Conservation (phyloP, 1,140 invertebrate genomes). For the Helicoverpa zea region DNA sequence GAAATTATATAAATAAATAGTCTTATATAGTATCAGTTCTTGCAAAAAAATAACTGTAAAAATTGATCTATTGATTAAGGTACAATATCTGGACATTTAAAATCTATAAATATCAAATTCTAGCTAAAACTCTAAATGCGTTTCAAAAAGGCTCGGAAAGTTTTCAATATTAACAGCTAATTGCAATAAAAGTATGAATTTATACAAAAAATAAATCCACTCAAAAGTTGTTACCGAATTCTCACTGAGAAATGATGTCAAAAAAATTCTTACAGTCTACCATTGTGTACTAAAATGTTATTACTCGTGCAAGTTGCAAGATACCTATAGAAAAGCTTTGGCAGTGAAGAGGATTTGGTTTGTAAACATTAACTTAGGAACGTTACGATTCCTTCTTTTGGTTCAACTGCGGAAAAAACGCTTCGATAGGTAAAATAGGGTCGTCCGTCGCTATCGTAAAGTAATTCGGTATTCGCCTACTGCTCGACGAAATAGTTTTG, state of each 20-base stretch:
- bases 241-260: conserved; percentile 17
- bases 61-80: no score
- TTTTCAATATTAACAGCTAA: not conserved
- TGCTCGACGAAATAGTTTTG: conserved; percentile 84
- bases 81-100: not conserved
- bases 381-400: conserved; percentile 85
- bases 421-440: conserved; percentile 88
- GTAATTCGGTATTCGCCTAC: conserved; percentile 87
- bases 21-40: conserved; percentile 30
- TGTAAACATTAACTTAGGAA: conserved; percentile 63
- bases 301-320: not conserved
- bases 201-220: no score
- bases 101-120: no score
- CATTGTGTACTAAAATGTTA: not conserved
- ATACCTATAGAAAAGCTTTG: conserved; percentile 69
- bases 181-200: no score
- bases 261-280: not conserved
- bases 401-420: conserved; percentile 89
- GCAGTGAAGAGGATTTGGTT: conserved; percentile 79
- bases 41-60: not conserved
- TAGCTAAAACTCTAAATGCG: conserved; percentile 15
- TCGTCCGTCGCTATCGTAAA: conserved; percentile 89
- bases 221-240: not conserved
- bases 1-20: conserved; percentile 31
- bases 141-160: not conserved